Conservation (phyloP, 2,797 vertebrate species). For the Mycteria americana region DNA sequence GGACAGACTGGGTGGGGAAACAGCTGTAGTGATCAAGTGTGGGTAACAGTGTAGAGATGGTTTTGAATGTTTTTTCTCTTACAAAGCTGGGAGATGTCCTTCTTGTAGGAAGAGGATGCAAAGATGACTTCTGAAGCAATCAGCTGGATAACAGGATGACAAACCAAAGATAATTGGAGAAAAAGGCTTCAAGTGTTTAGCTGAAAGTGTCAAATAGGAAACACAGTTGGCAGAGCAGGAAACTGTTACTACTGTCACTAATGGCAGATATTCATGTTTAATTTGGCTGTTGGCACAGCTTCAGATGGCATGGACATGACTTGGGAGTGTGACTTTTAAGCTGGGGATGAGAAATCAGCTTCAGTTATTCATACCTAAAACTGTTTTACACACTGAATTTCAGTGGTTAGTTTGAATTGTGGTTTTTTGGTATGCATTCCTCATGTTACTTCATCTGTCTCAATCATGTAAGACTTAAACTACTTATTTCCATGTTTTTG, state of each 20-base stretch:
- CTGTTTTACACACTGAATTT: background rate
- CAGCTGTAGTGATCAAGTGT: background rate
- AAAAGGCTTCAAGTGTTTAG: background rate
- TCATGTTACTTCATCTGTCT: background rate
- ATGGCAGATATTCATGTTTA: background rate
- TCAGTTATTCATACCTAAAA: background rate
- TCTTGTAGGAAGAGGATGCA: background rate
- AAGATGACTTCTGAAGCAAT: background rate
- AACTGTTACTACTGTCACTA: background rate
- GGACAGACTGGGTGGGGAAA: background rate
- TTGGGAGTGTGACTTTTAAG: background rate
- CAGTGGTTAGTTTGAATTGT: background rate
- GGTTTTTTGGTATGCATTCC: accelerated
- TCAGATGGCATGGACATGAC: background rate
- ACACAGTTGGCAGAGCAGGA: background rate
- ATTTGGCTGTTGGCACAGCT: background rate
- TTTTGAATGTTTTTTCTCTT: background rate
- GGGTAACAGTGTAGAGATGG: background rate
- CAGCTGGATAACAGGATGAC: background rate
- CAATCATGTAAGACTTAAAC: background rate
- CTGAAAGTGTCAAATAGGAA: background rate
- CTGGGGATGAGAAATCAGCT: background rate
- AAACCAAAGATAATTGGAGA: background rate
- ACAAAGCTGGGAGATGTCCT: background rate
- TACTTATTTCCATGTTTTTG: background rate